A percentile compares a stretch with the other conserved stretches of the same genome.
Conservation (phyloP, 1,140 invertebrate species). For the Medauroidea extradentata region DNA sequence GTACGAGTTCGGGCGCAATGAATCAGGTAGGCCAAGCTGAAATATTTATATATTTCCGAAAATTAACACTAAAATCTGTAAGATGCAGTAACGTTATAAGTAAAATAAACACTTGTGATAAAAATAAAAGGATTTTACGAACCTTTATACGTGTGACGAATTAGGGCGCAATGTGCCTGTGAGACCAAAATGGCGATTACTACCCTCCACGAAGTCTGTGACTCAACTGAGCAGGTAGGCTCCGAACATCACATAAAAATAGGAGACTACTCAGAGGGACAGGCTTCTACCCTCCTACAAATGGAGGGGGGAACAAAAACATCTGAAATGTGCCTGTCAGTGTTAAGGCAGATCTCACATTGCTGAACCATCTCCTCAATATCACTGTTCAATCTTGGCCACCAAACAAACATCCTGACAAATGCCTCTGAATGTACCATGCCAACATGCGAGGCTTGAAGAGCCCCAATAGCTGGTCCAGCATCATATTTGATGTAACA, state of each 20-base stretch:
- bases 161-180: not conserved
- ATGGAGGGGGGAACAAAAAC: too few relatives aligned
- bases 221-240: not conserved
- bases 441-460: too few relatives aligned
- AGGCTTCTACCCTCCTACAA: not conserved
- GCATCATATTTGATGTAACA: too few relatives aligned
- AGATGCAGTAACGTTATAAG: not conserved
- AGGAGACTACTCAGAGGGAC: not conserved
- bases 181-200: not conserved
- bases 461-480: too few relatives aligned
- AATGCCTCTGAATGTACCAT: too few relatives aligned
- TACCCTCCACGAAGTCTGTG: not conserved
- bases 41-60: not conserved
- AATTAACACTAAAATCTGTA: not conserved
- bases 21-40: not conserved
- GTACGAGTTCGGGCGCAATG: not conserved
- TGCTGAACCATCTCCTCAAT: too few relatives aligned
- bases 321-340: not conserved
- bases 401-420: too few relatives aligned
- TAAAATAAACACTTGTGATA: not conserved
- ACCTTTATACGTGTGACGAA: not conserved
- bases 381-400: too few relatives aligned
- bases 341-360: too few relatives aligned
- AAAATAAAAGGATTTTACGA: not conserved
- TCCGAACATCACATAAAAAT: not conserved